Percentiles rank a stretch among this genome's conserved stretches.
phyloP scores from a whole-genome alignment of 1,140 invertebrate species.

The Melanaphis sacchari region DNA sequence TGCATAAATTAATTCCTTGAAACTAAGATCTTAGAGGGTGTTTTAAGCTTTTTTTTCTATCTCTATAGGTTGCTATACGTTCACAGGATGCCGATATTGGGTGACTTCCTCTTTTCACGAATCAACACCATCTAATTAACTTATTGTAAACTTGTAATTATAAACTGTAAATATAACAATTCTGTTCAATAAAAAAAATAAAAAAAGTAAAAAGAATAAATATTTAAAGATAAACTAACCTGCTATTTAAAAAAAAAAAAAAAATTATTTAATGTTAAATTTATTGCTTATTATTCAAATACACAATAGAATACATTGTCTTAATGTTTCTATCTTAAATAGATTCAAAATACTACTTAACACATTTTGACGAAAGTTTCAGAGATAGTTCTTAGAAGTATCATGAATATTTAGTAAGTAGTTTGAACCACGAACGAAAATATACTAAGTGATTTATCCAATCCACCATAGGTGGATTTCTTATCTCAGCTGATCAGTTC shows the following conservation, averaged over 20 bases:
- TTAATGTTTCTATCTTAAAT: not conserved
- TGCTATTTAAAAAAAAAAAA: too few species aligned
- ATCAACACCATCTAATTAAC: too few species aligned
- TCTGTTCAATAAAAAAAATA: too few species aligned
- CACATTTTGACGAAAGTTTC: not conserved
- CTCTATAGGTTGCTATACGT: too few species aligned
- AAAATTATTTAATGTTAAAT: not conserved
- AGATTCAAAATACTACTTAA: not conserved
- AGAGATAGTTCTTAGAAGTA: not conserved
- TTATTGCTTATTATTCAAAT: not conserved
- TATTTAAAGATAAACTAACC: not conserved
- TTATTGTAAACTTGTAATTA: too few species aligned
- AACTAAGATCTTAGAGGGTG: too few species aligned
- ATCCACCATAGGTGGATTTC: not conserved
- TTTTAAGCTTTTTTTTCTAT: too few species aligned
- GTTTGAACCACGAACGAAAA: not conserved
- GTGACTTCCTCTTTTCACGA: too few species aligned
- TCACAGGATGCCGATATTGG: too few species aligned
- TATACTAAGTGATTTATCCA: not conserved
- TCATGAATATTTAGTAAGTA: not conserved
- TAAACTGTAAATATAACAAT: too few species aligned
- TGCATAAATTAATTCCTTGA: too few species aligned
- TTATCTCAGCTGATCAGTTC: not conserved
- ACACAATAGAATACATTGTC: not conserved
- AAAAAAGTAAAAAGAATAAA: not conserved